A percentile compares a stretch with the other conserved stretches of the same genome.
Conservation (phyloP, 64 coral and sea anemone species). For the Dendrophyllia cribrosa region DNA sequence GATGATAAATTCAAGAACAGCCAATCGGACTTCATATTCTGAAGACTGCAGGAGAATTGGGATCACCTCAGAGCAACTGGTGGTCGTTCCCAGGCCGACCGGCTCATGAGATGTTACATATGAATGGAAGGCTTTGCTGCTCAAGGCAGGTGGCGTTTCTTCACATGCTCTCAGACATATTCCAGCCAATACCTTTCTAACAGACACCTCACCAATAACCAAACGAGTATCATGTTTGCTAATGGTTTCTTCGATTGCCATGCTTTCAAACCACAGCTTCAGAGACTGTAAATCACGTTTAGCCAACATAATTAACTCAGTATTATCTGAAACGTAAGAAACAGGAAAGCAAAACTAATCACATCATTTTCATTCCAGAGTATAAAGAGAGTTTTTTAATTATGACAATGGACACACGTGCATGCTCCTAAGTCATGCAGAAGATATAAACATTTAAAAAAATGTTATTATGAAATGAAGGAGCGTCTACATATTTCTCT, state of each 20-base stretch:
- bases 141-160: neutral
- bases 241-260: neutral
- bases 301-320: constrained; percentile 9
- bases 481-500: no score
- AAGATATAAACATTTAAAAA: no score
- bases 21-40: constrained; percentile 66
- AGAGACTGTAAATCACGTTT: constrained; percentile 3
- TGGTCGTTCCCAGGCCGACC: neutral
- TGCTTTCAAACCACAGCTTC: neutral
- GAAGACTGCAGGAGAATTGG: constrained; percentile 15
- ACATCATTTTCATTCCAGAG: neutral
- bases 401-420: neutral
- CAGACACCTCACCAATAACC: constrained; percentile 43
- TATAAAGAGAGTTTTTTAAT: neutral
- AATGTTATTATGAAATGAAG: no score
- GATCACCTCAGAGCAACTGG: constrained; percentile 29
- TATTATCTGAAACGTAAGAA: neutral
- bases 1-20: constrained; percentile 39
- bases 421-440: neutral
- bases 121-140: neutral
- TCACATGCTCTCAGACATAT: constrained; percentile 14
- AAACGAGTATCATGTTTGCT: neutral
- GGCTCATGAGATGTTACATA: neutral
- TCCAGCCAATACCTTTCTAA: neutral
- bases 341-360: neutral